These are phyloP conservation scores for Gymnocheta viridis DNA, from an alignment of 2,888 invertebrate species.

Conservation along the genomic window DNA sequence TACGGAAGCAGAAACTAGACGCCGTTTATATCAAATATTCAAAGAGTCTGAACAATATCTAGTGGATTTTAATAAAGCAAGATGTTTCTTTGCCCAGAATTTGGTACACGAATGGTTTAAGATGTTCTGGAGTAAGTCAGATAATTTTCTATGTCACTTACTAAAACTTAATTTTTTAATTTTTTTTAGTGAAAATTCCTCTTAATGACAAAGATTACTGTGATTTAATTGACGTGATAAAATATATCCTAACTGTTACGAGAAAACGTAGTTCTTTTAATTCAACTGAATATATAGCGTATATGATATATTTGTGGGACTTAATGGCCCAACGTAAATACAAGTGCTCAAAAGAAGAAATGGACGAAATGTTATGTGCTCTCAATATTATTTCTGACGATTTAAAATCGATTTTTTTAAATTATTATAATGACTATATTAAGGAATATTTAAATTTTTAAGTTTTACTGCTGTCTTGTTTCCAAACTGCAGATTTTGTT, in stretches of 20 bases:
- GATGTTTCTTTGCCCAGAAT: conserved; percentile 56
- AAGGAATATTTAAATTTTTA: conserved; percentile 35
- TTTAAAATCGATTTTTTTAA: conserved; percentile 71
- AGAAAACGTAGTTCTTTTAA: conserved; percentile 64
- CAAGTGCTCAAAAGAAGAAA: conserved; percentile 60
- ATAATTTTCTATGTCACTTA: not conserved
- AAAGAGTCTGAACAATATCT: conserved; percentile 66
- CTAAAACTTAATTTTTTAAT: conserved; percentile 42
- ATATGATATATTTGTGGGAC: conserved; percentile 74
- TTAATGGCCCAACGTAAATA: conserved; percentile 73
- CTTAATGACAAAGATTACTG: conserved; percentile 72
- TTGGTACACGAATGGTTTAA: conserved; percentile 46
- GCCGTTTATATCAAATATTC: conserved; percentile 69
- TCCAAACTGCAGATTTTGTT: no score
- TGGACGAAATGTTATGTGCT: conserved; percentile 65
- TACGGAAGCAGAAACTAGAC: conserved; percentile 39
- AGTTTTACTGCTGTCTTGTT: not conserved
- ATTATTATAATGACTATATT: conserved; percentile 78
- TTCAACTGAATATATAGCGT: conserved; percentile 72
- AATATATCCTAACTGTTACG: conserved; percentile 69
- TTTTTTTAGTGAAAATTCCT: conserved; percentile 66
- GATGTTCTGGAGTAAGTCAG: conserved; percentile 57
- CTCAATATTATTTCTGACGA: conserved; percentile 72
- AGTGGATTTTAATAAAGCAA: conserved; percentile 71
- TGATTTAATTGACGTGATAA: conserved; percentile 69